Conservation (phyloP, 1,140 invertebrate genomes). For the Lepeophtheirus salmonis region DNA sequence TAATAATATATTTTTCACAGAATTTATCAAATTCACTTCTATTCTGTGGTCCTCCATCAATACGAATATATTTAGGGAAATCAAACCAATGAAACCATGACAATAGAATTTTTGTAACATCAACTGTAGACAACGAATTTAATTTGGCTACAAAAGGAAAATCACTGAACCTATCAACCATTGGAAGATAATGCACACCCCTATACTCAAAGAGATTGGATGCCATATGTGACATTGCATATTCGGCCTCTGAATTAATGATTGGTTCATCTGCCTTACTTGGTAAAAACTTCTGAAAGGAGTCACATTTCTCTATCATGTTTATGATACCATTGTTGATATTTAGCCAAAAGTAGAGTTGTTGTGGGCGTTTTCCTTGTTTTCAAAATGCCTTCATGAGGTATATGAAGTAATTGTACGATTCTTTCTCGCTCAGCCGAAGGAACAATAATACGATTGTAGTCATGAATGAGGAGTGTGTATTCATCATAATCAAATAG, state of each 20-base stretch:
- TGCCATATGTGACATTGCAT: background rate
- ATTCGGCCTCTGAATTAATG: background rate
- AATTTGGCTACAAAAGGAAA: slow-evolving; percentile 1
- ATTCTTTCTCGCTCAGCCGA: background rate
- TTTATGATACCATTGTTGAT: background rate
- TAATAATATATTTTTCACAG: no score
- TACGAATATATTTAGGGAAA: no score
- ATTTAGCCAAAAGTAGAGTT: slow-evolving; percentile 1
- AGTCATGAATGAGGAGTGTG: background rate
- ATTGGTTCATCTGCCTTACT: background rate
- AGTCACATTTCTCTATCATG: background rate
- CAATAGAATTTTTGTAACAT: background rate
- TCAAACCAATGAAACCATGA: slow-evolving; percentile 5
- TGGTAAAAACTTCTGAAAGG: background rate
- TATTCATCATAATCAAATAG: background rate
- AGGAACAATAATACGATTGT: background rate
- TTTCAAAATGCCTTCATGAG: background rate
- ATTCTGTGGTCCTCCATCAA: no score
- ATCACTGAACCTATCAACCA: slow-evolving; percentile 2
- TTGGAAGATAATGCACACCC: background rate
- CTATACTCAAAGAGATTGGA: background rate
- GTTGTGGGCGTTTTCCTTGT: background rate
- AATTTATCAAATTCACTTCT: no score
- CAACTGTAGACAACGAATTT: background rate
- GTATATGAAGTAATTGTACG: background rate